Percentiles rank a stretch among this genome's conserved stretches.
These are phyloP conservation scores for Luidia sarsii DNA, from an alignment of 53 echinoderm and acorn worm species.

Conservation along the genomic window DNA sequence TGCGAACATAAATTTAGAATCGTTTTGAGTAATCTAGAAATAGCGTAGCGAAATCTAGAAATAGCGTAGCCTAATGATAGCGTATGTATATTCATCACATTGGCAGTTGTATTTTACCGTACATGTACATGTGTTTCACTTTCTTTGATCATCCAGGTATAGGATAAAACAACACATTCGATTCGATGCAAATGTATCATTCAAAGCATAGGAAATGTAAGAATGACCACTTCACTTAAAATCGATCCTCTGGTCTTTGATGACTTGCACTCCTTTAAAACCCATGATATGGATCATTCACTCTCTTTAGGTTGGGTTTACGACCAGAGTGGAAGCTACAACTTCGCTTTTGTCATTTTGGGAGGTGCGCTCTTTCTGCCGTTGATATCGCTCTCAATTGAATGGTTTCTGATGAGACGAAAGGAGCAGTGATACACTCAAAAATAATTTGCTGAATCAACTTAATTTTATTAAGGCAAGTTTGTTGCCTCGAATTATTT, in stretches of 20 bases:
- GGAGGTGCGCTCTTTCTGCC: too few relatives aligned
- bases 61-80: neutral
- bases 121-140: neutral
- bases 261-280: too few relatives aligned
- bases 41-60: neutral
- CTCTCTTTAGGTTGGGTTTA: neutral
- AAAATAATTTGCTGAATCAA: too few relatives aligned
- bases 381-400: too few relatives aligned
- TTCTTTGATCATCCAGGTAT: neutral
- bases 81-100: neutral
- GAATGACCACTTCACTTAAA: neutral
- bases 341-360: constrained; percentile 29
- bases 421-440: too few relatives aligned
- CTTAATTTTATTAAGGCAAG: too few relatives aligned
- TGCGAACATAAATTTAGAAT: neutral
- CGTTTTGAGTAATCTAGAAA: neutral
- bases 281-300: too few relatives aligned
- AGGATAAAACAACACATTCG: neutral
- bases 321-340: constrained; percentile 20
- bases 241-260: neutral
- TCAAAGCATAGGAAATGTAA: too few relatives aligned
- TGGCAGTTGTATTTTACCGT: neutral
- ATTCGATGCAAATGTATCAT: too few relatives aligned
- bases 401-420: too few relatives aligned
- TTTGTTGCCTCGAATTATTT: too few relatives aligned